A percentile compares a stretch with the other conserved stretches of the same genome.
phyloP scores from a whole-genome alignment of 1,140 invertebrate species.

The Trichoplusia ni region DNA sequence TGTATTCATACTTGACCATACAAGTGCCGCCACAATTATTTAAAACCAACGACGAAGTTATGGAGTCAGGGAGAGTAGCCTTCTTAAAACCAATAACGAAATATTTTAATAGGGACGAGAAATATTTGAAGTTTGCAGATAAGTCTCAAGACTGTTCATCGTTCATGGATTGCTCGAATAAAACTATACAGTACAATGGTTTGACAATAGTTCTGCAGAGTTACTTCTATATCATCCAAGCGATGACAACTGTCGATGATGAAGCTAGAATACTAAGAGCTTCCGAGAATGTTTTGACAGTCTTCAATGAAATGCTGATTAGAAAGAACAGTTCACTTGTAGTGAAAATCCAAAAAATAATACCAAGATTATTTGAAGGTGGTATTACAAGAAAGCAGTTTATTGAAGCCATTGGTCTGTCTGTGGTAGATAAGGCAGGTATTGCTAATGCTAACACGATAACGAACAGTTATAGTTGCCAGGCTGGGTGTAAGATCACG shows the following conservation, averaged over 20 bases:
- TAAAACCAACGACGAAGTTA: conserved; percentile 56
- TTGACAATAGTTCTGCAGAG: conserved; percentile 50
- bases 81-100: conserved; percentile 48
- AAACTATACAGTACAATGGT: conserved; percentile 49
- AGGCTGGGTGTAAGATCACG: conserved; percentile 48
- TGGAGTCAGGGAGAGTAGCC: conserved; percentile 46
- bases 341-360: conserved; percentile 39
- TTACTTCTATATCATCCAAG: conserved; percentile 48
- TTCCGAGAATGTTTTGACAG: conserved; percentile 49
- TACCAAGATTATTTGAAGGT: conserved; percentile 58
- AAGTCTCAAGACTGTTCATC: conserved; percentile 49
- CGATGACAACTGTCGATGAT: conserved; percentile 47
- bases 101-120: conserved; percentile 58
- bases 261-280: conserved; percentile 59
- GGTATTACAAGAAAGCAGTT: conserved; percentile 61
- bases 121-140: conserved; percentile 53
- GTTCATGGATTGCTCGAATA: conserved; percentile 53
- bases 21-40: conserved; percentile 50
- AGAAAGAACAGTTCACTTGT: conserved; percentile 50
- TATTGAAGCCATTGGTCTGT: conserved; percentile 58
- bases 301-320: conserved; percentile 70
- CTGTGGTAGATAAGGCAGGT: conserved; percentile 47
- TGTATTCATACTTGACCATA: conserved; percentile 67
- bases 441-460: conserved; percentile 53
- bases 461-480: conserved; percentile 62